Percentiles rank a stretch among this genome's conserved stretches.
Evolutionary conservation across 2,113 vertebrate species (phyloP).

Genomic region (Panthera uncia): DNA sequence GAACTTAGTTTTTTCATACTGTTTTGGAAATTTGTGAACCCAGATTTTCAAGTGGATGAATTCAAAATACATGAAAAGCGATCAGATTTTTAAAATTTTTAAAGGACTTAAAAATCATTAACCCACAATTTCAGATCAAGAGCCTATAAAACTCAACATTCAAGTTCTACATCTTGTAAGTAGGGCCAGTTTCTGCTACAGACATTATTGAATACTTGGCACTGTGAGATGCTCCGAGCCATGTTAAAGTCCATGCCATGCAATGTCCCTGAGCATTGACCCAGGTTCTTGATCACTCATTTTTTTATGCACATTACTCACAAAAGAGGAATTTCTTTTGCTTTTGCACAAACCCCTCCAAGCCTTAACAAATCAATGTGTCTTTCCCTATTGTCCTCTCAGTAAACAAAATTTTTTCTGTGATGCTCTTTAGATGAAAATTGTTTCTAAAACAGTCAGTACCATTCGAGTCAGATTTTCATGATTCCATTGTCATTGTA

Average conservation of each 20-base stretch:
- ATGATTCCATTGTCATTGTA: constrained; percentile 62
- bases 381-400: constrained; percentile 42
- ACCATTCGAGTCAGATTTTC: constrained; percentile 43
- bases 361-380: constrained; percentile 61
- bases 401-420: constrained; percentile 76
- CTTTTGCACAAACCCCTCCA: constrained; percentile 27
- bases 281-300: background rate
- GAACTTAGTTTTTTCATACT: background rate
- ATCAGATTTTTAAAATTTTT: background rate
- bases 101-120: constrained; percentile 23
- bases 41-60: constrained; percentile 47
- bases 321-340: constrained; percentile 30
- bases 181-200: background rate
- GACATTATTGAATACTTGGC: background rate
- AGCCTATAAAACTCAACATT: constrained; percentile 17
- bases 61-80: constrained; percentile 53
- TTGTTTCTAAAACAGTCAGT: constrained; percentile 58
- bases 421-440: constrained; percentile 49
- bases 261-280: background rate
- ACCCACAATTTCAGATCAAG: constrained; percentile 55
- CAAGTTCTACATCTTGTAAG: background rate
- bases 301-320: background rate
- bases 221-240: background rate
- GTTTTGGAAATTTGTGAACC: constrained; percentile 30
- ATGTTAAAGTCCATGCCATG: background rate